phyloP scores from a whole-genome alignment of 2,888 invertebrate genomes.

The Hartigia nigra region DNA sequence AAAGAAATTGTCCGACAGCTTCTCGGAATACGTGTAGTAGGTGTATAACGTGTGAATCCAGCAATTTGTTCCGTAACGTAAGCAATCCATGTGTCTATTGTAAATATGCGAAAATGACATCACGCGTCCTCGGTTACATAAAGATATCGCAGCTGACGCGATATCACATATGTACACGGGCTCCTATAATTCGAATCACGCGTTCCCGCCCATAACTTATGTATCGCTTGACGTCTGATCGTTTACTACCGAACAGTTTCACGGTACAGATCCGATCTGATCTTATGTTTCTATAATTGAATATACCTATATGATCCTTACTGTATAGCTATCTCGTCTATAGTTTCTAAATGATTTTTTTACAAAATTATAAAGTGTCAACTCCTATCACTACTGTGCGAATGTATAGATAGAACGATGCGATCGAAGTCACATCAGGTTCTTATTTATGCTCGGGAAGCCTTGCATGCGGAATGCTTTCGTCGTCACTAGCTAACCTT shows the following conservation, averaged over 20 bases:
- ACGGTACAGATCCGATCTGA: neutral
- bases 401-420: neutral
- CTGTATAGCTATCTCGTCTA: neutral
- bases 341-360: neutral
- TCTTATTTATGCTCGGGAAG: neutral
- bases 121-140: conserved; percentile 59
- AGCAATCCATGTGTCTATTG: conserved; percentile 31
- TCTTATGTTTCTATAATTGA: too few relatives aligned
- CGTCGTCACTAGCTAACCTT: neutral
- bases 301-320: neutral
- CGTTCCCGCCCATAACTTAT: neutral
- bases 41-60: neutral
- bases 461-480: neutral
- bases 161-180: neutral
- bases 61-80: conserved; percentile 34
- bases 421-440: neutral
- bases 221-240: neutral
- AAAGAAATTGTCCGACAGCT: neutral
- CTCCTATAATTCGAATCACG: conserved; percentile 10
- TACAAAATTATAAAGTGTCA: neutral
- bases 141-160: conserved; percentile 31
- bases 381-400: neutral
- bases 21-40: neutral
- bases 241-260: neutral
- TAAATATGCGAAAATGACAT: conserved; percentile 52